A percentile compares a stretch with the other conserved stretches of the same genome.
phyloP scores from a whole-genome alignment of 2,113 vertebrate genomes.

The Burhinus bistriatus region DNA sequence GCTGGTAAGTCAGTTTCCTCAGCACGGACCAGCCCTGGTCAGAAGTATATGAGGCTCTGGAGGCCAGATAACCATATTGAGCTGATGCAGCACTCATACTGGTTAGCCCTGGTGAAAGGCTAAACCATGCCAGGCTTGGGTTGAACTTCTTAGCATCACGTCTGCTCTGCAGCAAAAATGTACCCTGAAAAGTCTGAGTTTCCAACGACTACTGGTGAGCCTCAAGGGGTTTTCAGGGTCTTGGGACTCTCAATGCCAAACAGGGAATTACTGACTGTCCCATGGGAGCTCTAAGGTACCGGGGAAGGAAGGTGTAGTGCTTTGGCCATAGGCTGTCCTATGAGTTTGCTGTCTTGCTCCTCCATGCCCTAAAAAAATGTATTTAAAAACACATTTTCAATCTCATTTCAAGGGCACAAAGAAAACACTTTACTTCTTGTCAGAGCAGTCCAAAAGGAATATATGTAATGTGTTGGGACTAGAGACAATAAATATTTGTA shows the following conservation, averaged over 20 bases:
- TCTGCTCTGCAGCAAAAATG: neutral
- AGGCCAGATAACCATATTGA: neutral
- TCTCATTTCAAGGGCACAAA: neutral
- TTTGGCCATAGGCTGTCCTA: fast-evolving
- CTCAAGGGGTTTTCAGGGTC: neutral
- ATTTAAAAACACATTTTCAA: neutral
- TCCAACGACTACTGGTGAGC: fast-evolving
- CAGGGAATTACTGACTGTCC: fast-evolving
- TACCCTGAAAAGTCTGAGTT: neutral
- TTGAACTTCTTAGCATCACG: neutral
- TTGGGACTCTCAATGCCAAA: fast-evolving
- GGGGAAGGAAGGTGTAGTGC: neutral
- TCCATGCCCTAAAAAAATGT: neutral
- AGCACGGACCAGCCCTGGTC: neutral
- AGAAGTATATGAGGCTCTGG: neutral
- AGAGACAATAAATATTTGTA: neutral
- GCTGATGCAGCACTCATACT: neutral
- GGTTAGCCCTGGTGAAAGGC: neutral
- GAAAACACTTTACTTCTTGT: neutral
- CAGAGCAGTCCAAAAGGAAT: neutral
- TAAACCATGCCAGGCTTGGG: neutral
- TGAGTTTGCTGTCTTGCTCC: neutral
- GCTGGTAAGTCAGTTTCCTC: too few species aligned
- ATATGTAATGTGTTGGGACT: neutral
- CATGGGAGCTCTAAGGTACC: neutral